These are phyloP conservation scores for Folsomia manolachei DNA, from an alignment of 2,888 invertebrate species.

Conservation along the genomic window DNA sequence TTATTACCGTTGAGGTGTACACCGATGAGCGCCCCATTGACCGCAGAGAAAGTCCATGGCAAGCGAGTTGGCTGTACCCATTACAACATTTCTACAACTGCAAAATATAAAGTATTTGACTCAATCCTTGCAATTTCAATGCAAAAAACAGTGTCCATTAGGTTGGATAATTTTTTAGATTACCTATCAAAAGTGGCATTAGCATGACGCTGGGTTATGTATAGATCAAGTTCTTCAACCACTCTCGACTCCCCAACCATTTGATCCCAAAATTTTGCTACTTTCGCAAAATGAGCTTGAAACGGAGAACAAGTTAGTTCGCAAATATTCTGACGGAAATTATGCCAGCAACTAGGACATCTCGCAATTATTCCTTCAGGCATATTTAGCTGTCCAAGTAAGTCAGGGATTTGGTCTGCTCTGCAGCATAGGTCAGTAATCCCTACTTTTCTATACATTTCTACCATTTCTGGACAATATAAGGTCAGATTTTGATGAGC, in stretches of 20 bases:
- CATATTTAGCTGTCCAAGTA: conserved; percentile 51
- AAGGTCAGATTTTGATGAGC: conserved; percentile 14
- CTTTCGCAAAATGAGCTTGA: conserved; percentile 64
- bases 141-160: too few relatives aligned
- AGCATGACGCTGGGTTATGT: conserved; percentile 59
- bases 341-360: conserved; percentile 77
- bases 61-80: conserved; percentile 70
- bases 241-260: conserved; percentile 18
- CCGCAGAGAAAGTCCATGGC: conserved; percentile 78
- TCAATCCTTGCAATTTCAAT: too few relatives aligned
- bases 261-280: conserved; percentile 25
- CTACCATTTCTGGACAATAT: conserved; percentile 38
- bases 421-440: conserved; percentile 38
- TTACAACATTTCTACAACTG: conserved; percentile 74
- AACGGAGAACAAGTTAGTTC: conserved; percentile 74
- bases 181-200: conserved; percentile 66
- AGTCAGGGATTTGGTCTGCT: conserved; percentile 35
- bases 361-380: conserved; percentile 69
- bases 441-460: conserved; percentile 23
- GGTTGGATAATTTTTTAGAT: too few relatives aligned
- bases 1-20: conserved; percentile 56
- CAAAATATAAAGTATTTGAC: too few relatives aligned
- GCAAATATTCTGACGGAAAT: conserved; percentile 74
- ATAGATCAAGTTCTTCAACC: conserved; percentile 22
- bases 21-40: conserved; percentile 62